These are phyloP conservation scores for Chaetura pelagica DNA, from an alignment of 2,113 vertebrate genomes.

Conservation along the genomic window DNA sequence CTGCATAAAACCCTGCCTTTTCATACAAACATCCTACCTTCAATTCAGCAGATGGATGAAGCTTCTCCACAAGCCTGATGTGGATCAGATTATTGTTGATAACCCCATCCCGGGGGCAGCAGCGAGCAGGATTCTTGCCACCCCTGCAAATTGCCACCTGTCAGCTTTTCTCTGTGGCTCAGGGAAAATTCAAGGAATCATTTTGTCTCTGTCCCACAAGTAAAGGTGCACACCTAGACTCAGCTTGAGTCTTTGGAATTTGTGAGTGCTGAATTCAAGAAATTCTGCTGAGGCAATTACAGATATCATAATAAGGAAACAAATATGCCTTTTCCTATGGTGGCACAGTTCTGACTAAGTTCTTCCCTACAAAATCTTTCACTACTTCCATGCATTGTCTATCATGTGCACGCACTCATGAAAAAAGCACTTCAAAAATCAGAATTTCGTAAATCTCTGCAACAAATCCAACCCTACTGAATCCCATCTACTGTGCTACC, in stretches of 20 bases:
- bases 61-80: not conserved
- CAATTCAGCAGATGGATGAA: not conserved
- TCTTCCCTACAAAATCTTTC: not conserved
- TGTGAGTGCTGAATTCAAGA: not conserved
- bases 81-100: not conserved
- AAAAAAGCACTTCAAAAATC: not conserved
- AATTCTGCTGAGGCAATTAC: not conserved
- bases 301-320: not conserved
- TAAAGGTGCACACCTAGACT: not conserved
- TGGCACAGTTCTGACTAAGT: not conserved
- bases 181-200: not conserved
- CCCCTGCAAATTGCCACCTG: not conserved
- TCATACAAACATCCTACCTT: not conserved
- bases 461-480: not conserved
- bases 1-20: not conserved
- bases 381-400: not conserved
- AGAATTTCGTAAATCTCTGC: not conserved
- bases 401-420: not conserved
- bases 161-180: accelerated
- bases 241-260: not conserved
- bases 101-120: not conserved
- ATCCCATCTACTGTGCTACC: not conserved
- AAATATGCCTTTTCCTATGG: not conserved
- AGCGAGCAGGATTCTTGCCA: not conserved
- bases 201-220: not conserved